These are phyloP conservation scores for Tyria jacobaeae DNA, from an alignment of 2,888 invertebrate species.

Conservation along the genomic window DNA sequence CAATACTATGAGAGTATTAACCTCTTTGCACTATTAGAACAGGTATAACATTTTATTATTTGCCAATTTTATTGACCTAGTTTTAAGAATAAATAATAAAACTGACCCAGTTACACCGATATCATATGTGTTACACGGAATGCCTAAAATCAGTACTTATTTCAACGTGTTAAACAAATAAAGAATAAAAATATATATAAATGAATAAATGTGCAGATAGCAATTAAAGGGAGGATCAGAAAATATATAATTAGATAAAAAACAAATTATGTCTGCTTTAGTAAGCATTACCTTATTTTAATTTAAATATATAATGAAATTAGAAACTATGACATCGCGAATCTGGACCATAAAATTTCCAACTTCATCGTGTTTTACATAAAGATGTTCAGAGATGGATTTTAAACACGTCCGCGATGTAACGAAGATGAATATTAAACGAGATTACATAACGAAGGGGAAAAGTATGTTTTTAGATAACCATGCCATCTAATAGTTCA, in stretches of 20 bases:
- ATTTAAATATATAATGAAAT: conserved; percentile 6
- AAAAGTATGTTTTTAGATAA: conserved; percentile 21
- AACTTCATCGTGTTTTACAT: conserved; percentile 31
- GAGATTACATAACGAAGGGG: conserved; percentile 11
- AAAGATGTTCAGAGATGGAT: conserved; percentile 21
- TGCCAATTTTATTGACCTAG: not conserved
- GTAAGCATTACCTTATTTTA: not conserved
- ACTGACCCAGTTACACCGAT: not conserved
- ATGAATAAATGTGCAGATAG: no score
- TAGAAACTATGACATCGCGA: conserved; percentile 17
- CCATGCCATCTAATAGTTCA: conserved; percentile 1
- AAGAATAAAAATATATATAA: no score
- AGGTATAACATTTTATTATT: not conserved
- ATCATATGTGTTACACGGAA: not conserved
- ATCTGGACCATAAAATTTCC: conserved; percentile 21
- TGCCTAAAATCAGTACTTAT: not conserved
- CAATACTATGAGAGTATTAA: not conserved
- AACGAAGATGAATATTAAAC: conserved; percentile 20
- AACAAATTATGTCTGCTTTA: not conserved
- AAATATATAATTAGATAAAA: no score
- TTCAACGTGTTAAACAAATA: not conserved
- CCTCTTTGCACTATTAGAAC: not conserved
- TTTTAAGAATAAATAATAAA: not conserved
- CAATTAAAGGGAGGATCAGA: no score
- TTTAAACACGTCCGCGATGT: conserved; percentile 21